Conservation (phyloP, 2,888 invertebrate genomes). For the Ormyrus nitidulus region DNA sequence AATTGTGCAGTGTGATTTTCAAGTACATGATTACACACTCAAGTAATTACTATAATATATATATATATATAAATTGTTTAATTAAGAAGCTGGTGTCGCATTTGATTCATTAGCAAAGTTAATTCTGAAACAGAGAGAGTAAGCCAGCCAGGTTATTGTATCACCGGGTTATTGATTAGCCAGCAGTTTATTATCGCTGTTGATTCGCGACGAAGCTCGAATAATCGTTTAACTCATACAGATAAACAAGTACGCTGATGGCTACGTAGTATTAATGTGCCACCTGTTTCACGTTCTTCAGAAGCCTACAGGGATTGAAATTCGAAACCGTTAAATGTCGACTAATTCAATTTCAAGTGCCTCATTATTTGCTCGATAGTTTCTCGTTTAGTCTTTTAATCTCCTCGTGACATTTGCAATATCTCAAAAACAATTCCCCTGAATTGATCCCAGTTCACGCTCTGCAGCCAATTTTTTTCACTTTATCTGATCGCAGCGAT, state of each 20-base stretch:
- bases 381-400: neutral
- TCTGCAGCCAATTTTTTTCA: no score
- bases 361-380: constrained; percentile 23
- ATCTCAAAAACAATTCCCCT: neutral
- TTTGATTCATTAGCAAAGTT: constrained; percentile 12
- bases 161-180: constrained; percentile 47
- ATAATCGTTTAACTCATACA: constrained; percentile 40
- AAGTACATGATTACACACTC: no score
- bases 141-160: constrained; percentile 35
- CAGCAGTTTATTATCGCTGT: constrained; percentile 45
- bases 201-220: constrained; percentile 42
- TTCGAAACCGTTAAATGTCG: constrained; percentile 54
- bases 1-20: no score
- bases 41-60: no score
- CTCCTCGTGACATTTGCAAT: no score
- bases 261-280: constrained; percentile 48
- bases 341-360: constrained; percentile 48
- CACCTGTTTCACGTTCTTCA: constrained; percentile 56
- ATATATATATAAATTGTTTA: no score
- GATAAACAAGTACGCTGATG: constrained; percentile 45
- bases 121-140: neutral
- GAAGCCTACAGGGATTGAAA: constrained; percentile 54
- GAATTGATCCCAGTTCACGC: neutral
- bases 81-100: neutral
- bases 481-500: no score